Evolutionary conservation across 2,113 vertebrate species (phyloP).

Genomic region (Salminus brasiliensis): DNA sequence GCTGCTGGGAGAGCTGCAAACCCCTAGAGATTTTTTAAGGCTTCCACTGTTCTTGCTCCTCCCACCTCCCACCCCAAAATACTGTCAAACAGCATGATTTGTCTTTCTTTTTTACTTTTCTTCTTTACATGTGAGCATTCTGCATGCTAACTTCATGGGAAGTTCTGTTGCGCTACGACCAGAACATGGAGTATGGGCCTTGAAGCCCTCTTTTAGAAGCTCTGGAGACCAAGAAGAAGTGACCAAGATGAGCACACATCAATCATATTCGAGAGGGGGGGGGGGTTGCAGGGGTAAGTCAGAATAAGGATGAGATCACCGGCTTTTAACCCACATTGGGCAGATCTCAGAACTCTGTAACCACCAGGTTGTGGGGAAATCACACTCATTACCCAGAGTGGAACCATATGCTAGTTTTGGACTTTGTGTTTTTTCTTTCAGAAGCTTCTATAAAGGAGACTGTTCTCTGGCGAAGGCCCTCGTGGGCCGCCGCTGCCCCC

Average conservation of each 20-base stretch:
- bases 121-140: background rate
- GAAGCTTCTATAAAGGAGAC: slow-evolving; percentile 26
- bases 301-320: slow-evolving; percentile 39
- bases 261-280: background rate
- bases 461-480: slow-evolving; percentile 10
- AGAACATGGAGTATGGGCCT: background rate
- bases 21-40: slow-evolving; percentile 31
- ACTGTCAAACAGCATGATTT: background rate
- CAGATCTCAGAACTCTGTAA: slow-evolving; percentile 23
- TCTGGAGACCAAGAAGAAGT: background rate
- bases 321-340: slow-evolving; percentile 15
- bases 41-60: background rate
- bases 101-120: too few species aligned
- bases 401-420: slow-evolving; percentile 69
- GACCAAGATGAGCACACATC: background rate
- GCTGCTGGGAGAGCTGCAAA: slow-evolving; percentile 15
- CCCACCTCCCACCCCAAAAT: background rate
- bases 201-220: background rate
- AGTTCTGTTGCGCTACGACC: background rate
- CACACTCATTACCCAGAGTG: slow-evolving; percentile 65
- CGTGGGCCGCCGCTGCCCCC: slow-evolving; percentile 1
- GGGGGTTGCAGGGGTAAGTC: background rate
- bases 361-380: slow-evolving; percentile 68
- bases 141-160: slow-evolving; percentile 12
- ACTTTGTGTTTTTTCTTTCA: slow-evolving; percentile 8